These are phyloP conservation scores for Drosophila tristis DNA, from an alignment of 1,140 invertebrate genomes.

Conservation along the genomic window DNA sequence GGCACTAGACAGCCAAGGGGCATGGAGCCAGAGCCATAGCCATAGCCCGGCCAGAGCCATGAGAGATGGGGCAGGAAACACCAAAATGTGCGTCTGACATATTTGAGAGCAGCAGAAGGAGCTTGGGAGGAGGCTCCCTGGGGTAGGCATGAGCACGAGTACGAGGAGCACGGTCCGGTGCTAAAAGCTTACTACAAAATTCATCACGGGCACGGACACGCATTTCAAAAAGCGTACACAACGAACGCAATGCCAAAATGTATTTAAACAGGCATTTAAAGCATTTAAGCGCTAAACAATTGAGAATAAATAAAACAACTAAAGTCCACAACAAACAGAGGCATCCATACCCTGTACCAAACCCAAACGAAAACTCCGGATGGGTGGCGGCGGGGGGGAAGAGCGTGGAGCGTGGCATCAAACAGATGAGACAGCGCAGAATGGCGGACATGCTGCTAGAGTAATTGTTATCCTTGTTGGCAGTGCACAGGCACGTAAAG, in stretches of 20 bases:
- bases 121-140: neutral
- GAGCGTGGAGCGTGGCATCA: conserved; percentile 17
- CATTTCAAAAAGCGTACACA: conserved; percentile 13
- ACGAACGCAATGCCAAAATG: conserved; percentile 11
- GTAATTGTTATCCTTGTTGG: conserved; percentile 78
- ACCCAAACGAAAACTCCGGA: too few relatives aligned
- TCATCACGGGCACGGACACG: conserved; percentile 20
- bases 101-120: conserved; percentile 39
- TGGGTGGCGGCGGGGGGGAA: neutral
- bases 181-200: conserved; percentile 33
- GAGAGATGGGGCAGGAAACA: conserved; percentile 13
- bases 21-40: neutral
- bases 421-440: conserved; percentile 18
- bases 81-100: conserved; percentile 66
- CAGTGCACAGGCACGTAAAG: conserved; percentile 75
- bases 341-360: conserved; percentile 4
- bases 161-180: neutral
- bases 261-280: conserved; percentile 54
- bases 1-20: conserved; percentile 31
- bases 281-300: conserved; percentile 74
- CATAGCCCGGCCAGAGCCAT: neutral
- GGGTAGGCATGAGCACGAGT: neutral
- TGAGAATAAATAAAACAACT: conserved; percentile 44
- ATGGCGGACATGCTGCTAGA: conserved; percentile 67
- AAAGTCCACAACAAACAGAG: conserved; percentile 11